These are phyloP conservation scores for Chaetodon auriga DNA, from an alignment of 2,113 vertebrate genomes.

Conservation along the genomic window DNA sequence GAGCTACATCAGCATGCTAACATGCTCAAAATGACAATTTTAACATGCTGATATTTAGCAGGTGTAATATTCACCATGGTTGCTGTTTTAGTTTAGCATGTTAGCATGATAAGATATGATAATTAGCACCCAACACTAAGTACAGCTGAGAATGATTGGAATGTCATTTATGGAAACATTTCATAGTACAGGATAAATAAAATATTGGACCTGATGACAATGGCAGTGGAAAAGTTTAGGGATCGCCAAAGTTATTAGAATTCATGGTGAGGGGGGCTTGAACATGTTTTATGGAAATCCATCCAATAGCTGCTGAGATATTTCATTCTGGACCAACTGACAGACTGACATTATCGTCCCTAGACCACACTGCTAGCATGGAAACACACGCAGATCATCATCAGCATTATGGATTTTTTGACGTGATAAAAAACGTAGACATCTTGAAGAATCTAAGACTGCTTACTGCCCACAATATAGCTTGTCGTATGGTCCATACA, in stretches of 20 bases:
- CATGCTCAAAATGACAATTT: no score
- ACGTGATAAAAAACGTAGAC: neutral
- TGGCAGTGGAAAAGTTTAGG: neutral
- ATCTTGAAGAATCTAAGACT: neutral
- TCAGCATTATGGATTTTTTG: neutral
- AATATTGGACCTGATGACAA: neutral
- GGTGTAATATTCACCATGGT: no score
- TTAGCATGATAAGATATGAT: no score
- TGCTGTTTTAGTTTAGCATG: no score
- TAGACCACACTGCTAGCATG: neutral
- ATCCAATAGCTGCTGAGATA: no score
- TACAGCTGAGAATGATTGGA: no score
- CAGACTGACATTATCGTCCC: neutral
- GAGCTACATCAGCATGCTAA: no score
- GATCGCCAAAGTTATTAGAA: neutral
- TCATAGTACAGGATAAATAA: no score
- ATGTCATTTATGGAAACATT: no score
- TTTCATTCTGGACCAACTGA: neutral
- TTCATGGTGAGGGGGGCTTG: neutral
- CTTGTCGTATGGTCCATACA: neutral
- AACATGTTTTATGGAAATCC: no score
- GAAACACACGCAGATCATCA: neutral
- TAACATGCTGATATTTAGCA: no score
- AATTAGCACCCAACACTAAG: no score
- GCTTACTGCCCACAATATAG: neutral